Percentiles rank a stretch among this genome's conserved stretches.
phyloP scores from a whole-genome alignment of 2,113 vertebrate species.

The Hystrix brachyura region DNA sequence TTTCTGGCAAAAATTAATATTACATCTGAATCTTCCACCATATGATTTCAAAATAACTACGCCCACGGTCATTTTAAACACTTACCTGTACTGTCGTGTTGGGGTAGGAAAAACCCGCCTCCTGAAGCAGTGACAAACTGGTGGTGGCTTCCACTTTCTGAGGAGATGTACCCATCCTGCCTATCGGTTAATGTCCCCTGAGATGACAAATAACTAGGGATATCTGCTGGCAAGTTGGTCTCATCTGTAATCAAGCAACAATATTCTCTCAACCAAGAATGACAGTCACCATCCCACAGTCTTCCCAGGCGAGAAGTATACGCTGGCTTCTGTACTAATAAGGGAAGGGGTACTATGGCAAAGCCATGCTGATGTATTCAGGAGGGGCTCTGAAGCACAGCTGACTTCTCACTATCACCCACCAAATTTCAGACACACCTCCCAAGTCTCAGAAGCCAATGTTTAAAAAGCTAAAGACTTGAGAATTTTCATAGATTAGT shows the following conservation, averaged over 20 bases:
- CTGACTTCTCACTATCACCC: background rate
- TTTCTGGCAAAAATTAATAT: constrained; percentile 11
- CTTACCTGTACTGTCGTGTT: constrained; percentile 93
- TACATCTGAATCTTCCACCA: background rate
- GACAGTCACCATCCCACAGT: rapidly evolving
- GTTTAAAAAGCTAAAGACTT: background rate
- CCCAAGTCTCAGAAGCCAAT: background rate
- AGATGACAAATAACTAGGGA: constrained; percentile 97
- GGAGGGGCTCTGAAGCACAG: background rate
- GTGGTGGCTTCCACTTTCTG: constrained; percentile 96
- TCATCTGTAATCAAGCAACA: constrained; percentile 90
- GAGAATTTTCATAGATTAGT: background rate
- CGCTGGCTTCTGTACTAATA: background rate
- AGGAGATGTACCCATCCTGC: constrained; percentile 95
- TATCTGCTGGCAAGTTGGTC: constrained; percentile 97
- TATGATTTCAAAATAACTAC: background rate
- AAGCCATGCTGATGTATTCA: background rate
- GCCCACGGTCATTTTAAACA: background rate
- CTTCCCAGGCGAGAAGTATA: rapidly evolving
- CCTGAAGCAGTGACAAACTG: constrained; percentile 93
- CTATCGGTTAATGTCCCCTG: constrained; percentile 97
- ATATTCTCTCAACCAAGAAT: background rate
- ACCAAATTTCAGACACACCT: background rate
- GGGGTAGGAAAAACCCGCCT: constrained; percentile 94
- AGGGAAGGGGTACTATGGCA: background rate